A percentile compares a stretch with the other conserved stretches of the same genome.
Evolutionary conservation across 2,113 vertebrate genomes (phyloP).

Genomic region (Falcunculus frontatus): DNA sequence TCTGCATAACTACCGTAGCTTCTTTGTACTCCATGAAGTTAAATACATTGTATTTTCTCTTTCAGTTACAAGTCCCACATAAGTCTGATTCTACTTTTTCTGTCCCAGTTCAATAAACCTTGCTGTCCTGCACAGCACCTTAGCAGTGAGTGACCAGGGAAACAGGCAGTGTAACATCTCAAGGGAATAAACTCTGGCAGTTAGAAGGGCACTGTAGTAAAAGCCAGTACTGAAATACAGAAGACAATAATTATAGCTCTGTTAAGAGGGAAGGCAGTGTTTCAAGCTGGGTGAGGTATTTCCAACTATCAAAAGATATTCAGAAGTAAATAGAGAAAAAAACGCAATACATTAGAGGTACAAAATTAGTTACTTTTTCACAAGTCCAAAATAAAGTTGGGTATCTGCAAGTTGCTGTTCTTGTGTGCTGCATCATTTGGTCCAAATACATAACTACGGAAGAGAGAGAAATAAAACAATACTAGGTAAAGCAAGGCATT

Average conservation of each 20-base stretch:
- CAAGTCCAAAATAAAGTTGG: not conserved
- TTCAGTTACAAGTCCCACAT: not conserved
- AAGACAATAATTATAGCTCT: not conserved
- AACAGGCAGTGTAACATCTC: not conserved
- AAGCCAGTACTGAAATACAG: not conserved
- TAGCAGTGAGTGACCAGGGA: not conserved
- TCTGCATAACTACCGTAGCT: not conserved
- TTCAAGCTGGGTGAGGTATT: not conserved
- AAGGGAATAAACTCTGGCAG: not conserved
- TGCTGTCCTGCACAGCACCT: not conserved
- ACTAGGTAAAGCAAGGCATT: not conserved
- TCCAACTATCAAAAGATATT: not conserved
- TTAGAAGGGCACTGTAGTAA: not conserved
- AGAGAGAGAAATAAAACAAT: not conserved
- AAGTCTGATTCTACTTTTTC: not conserved
- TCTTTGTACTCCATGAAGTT: not conserved
- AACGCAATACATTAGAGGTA: accelerated
- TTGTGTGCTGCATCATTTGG: accelerated
- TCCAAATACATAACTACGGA: not conserved
- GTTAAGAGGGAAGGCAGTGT: not conserved
- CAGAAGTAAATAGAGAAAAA: not conserved
- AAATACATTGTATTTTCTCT: not conserved
- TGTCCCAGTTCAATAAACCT: not conserved
- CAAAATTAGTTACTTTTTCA: not conserved
- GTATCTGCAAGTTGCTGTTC: not conserved